A percentile compares a stretch with the other conserved stretches of the same genome.
Evolutionary conservation across 2,797 vertebrate species (phyloP).

Genomic region (Adrianichthys oophorus): DNA sequence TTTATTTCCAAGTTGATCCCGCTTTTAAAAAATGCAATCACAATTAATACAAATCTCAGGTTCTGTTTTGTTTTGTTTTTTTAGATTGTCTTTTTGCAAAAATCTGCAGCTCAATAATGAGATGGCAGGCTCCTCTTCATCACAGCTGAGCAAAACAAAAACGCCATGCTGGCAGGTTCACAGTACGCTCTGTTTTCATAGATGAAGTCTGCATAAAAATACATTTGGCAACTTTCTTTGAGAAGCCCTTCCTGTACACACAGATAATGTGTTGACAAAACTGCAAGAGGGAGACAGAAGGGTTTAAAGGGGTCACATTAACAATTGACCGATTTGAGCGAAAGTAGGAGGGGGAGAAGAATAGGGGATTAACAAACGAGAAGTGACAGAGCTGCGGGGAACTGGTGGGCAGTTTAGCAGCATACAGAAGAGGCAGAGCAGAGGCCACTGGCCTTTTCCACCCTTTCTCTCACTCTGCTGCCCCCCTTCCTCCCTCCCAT

Average conservation of each 20-base stretch:
- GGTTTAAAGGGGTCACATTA: constrained; percentile 74
- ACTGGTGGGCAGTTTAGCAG: constrained; percentile 70
- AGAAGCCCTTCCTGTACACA: constrained; percentile 48
- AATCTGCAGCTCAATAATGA: background rate
- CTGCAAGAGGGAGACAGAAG: constrained; percentile 47
- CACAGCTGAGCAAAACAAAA: too few relatives aligned
- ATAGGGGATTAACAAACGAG: constrained; percentile 71
- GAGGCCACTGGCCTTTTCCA: constrained; percentile 70
- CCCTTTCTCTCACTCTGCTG: constrained; percentile 61
- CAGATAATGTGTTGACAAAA: constrained; percentile 55
- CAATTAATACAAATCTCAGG: background rate
- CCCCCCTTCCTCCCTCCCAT: constrained; percentile 23
- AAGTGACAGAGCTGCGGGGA: constrained; percentile 74
- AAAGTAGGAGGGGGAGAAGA: constrained; percentile 66
- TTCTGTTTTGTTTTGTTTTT: too few relatives aligned
- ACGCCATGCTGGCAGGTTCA: background rate
- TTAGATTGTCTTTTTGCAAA: background rate
- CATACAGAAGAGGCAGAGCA: constrained; percentile 66
- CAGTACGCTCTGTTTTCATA: background rate
- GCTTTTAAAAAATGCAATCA: background rate
- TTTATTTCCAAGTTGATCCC: too few relatives aligned
- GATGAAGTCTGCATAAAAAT: background rate
- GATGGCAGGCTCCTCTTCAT: too few relatives aligned
- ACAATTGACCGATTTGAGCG: constrained; percentile 69
- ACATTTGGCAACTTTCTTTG: constrained; percentile 7